phyloP scores from a whole-genome alignment of 2,797 vertebrate species.

The Glossophaga mutica region DNA sequence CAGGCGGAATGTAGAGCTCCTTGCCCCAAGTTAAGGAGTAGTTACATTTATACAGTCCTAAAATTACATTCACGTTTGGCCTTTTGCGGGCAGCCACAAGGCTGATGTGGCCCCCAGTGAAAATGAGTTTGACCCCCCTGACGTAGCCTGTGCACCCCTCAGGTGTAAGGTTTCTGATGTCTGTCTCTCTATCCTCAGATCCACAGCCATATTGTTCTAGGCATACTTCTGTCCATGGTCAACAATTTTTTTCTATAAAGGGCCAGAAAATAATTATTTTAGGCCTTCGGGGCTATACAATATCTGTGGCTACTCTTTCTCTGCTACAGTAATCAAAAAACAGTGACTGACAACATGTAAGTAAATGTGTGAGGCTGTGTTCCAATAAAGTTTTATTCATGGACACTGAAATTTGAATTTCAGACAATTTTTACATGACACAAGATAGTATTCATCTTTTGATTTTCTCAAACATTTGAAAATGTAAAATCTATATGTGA shows the following conservation, averaged over 20 bases:
- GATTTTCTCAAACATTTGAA: neutral
- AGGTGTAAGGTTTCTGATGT: neutral
- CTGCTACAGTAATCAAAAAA: neutral
- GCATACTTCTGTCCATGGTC: too few species aligned
- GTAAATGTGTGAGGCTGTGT: neutral
- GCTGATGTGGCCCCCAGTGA: too few species aligned
- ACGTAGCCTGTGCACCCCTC: neutral
- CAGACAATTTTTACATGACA: neutral
- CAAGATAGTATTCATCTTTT: neutral
- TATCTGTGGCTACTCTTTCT: neutral
- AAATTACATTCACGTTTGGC: too few species aligned
- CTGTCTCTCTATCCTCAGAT: neutral
- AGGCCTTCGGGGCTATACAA: neutral
- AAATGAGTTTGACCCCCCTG: too few species aligned
- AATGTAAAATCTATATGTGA: neutral
- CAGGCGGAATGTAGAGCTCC: too few species aligned
- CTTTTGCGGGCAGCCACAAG: too few species aligned
- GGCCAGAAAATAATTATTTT: neutral
- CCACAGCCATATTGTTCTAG: neutral
- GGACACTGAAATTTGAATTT: neutral
- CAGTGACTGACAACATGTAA: neutral
- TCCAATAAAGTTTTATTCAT: neutral
- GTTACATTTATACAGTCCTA: too few species aligned
- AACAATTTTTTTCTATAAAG: neutral
- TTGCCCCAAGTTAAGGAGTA: too few species aligned